Conservation (phyloP, 2,797 vertebrate genomes). For the Acridotheres tristis region DNA sequence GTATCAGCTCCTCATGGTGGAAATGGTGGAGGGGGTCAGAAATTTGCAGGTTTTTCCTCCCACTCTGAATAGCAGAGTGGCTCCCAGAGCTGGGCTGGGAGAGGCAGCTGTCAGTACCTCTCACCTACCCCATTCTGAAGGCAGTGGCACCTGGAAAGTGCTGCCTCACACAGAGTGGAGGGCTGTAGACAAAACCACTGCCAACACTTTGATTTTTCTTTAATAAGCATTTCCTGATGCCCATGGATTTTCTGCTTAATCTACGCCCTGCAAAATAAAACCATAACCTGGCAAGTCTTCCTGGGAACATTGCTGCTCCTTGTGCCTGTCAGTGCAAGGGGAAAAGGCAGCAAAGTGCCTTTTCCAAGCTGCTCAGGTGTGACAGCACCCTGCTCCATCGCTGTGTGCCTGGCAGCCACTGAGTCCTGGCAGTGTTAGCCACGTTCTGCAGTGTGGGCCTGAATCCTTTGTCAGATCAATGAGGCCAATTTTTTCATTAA, state of each 20-base stretch:
- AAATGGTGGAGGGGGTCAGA: accelerated
- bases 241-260: background rate
- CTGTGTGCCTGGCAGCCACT: background rate
- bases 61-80: background rate
- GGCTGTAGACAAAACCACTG: background rate
- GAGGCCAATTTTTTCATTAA: background rate
- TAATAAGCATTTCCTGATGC: accelerated
- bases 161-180: background rate
- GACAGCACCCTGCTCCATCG: background rate
- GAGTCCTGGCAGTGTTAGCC: background rate
- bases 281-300: background rate
- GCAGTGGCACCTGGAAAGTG: background rate
- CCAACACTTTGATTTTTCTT: background rate
- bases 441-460: background rate
- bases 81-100: background rate
- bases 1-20: accelerated
- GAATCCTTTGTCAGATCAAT: background rate
- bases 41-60: background rate
- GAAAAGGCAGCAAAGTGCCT: background rate
- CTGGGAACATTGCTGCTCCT: background rate
- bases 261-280: background rate
- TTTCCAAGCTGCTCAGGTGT: background rate
- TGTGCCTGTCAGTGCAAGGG: background rate
- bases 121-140: background rate
- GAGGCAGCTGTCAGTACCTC: background rate